A percentile compares a stretch with the other conserved stretches of the same genome.
Evolutionary conservation across 2,888 invertebrate genomes (phyloP).

Genomic region (Ecdyonurus torrentis): DNA sequence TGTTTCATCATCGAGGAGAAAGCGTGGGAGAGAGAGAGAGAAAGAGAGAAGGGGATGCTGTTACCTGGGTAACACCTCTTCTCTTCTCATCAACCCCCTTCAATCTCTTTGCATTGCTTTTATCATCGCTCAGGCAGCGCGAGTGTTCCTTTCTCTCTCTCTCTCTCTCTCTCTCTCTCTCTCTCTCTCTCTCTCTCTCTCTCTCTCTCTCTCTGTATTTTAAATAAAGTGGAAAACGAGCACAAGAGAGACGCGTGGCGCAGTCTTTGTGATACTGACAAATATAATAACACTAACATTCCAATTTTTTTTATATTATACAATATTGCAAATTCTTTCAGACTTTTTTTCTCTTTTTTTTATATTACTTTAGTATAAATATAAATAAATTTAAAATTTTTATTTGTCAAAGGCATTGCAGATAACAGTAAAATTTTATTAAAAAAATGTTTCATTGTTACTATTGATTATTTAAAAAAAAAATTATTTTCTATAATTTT

Average conservation of each 20-base stretch:
- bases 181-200: neutral
- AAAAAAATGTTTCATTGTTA: too few relatives aligned
- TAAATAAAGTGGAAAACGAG: neutral
- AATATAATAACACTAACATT: too few relatives aligned
- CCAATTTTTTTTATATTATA: too few relatives aligned
- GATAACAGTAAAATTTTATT: too few relatives aligned
- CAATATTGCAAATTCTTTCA: too few relatives aligned
- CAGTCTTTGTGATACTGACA: too few relatives aligned
- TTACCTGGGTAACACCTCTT: conserved; percentile 3
- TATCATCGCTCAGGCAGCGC: neutral
- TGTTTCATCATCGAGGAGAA: neutral
- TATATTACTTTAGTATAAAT: too few relatives aligned
- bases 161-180: neutral
- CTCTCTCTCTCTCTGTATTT: neutral
- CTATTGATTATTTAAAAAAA: too few relatives aligned
- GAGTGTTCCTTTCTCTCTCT: neutral
- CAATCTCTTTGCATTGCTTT: neutral
- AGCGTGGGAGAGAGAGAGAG: neutral
- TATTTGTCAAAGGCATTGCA: too few relatives aligned
- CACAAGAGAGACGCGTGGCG: neutral
- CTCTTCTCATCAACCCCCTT: neutral
- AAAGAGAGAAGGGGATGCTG: neutral
- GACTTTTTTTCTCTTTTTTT: too few relatives aligned
- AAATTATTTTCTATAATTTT: too few relatives aligned
- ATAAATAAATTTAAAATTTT: too few relatives aligned